Evolutionary conservation across 92 coral and sea anemone genomes (phyloP).

Genomic region (Anthopleura xanthogrammica): DNA sequence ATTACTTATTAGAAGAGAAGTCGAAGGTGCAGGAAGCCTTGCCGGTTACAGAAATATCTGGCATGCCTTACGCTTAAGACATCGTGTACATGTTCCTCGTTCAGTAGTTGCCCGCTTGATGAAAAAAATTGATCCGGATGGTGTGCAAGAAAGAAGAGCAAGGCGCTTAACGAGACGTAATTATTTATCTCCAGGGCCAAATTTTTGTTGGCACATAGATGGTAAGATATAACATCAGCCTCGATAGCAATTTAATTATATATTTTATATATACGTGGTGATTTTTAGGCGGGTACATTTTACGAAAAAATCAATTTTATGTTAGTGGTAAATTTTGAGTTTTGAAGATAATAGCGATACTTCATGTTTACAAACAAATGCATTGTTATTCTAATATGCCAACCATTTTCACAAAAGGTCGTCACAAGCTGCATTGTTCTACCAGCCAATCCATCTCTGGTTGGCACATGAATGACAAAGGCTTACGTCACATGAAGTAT

Average conservation of each 20-base stretch:
- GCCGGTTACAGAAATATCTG: slow-evolving; percentile 54
- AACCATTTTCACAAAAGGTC: too few relatives aligned
- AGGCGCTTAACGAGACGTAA: slow-evolving; percentile 30
- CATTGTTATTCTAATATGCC: too few relatives aligned
- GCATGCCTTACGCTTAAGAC: slow-evolving; percentile 48
- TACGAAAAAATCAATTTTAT: neutral
- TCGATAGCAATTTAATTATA: too few relatives aligned
- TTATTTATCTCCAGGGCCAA: slow-evolving; percentile 29
- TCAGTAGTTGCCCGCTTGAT: slow-evolving; percentile 33
- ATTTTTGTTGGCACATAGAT: slow-evolving; percentile 46
- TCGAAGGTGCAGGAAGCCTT: slow-evolving; percentile 53
- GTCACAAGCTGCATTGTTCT: too few relatives aligned
- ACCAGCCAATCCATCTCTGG: too few relatives aligned
- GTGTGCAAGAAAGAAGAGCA: slow-evolving; percentile 41
- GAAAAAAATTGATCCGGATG: slow-evolving; percentile 55
- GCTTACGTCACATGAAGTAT: too few relatives aligned
- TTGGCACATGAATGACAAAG: too few relatives aligned
- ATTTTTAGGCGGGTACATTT: neutral
- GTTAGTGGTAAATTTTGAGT: too few relatives aligned
- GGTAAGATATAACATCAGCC: slow-evolving; percentile 20
- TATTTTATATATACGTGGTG: too few relatives aligned
- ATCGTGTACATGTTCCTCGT: slow-evolving; percentile 40
- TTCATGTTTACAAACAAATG: too few relatives aligned
- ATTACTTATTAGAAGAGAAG: too few relatives aligned
- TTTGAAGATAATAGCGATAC: too few relatives aligned